Base-by-base conservation (phyloP, 2,888 invertebrate species). In the Alitta virens region DNA sequence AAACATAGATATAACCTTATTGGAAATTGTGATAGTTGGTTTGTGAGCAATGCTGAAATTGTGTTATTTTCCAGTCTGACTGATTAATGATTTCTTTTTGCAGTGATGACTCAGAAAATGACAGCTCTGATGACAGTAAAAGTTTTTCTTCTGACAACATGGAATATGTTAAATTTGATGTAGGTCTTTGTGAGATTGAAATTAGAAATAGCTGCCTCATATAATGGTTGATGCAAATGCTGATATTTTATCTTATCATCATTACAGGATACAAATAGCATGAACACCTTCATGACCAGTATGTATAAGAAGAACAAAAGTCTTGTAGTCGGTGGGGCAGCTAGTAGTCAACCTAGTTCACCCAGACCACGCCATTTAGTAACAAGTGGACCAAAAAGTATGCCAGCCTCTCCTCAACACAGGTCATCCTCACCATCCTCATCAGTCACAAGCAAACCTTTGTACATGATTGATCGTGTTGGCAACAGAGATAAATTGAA, bases 231-330 rank as follows among this genome's bases (percentile, higher is more conserved):
- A 5, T 46, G 49, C 33, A 25, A n/a, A 54, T 54, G n/a, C 21
- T n/a, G 3, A 23, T 52, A 16, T 14, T 21, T n/a, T 52, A 52
- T 52, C 33, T n/a, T 21, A 16, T 26, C 51, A 18, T 57, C n/a
- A 21, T 53, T 62, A 18, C 56, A 63, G 77, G 75, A 78, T 51
- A 69, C 67, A 7, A 79, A 79, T 70, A 50, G 71, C 7, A 71
- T 77, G 62, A 79, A 79, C 65, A 72, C 67, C 51, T 71, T 74
- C 62, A 73, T 79, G 73, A 69, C 73, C n/a, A 72, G 70, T 50
- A 56, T 79, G 55, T 79, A 79, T 65, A 71, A 67, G 52, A 70
- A 57, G 25, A 43, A 50, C 25, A 40, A 38, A 18, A 38, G 33
- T n/a, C 54, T 33, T 16, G 40, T 49, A 24, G 26, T 24, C 38